Percentiles rank a stretch among this genome's conserved stretches.
Conservation (phyloP, 2,113 vertebrate genomes). For the Syngnathoides biaculeatus region DNA sequence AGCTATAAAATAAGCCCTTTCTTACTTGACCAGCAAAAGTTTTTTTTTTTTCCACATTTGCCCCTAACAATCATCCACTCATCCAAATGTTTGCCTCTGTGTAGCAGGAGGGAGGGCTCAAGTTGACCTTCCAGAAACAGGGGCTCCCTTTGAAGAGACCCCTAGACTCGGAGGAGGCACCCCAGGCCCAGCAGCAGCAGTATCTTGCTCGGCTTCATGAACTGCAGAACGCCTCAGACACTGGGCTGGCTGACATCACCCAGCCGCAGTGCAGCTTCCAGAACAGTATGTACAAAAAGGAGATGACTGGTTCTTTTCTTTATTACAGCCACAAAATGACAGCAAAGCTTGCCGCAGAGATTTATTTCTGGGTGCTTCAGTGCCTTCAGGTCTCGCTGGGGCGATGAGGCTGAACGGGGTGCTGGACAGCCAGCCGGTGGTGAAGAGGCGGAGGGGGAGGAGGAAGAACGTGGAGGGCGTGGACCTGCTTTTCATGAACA, state of each 20-base stretch:
- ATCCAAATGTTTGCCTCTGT: background rate
- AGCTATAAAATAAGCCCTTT: background rate
- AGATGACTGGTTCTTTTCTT: background rate
- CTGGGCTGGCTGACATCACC: constrained; percentile 84
- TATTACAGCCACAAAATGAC: constrained; percentile 39
- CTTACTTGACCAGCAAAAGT: background rate
- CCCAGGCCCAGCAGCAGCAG: constrained; percentile 89
- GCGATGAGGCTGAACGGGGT: constrained; percentile 84
- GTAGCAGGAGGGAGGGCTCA: constrained; percentile 93
- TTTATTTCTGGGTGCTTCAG: constrained; percentile 21
- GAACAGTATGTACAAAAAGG: constrained; percentile 64
- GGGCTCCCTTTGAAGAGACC: constrained; percentile 88
- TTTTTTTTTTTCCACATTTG: background rate
- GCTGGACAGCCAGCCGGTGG: constrained; percentile 81
- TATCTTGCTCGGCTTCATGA: constrained; percentile 90
- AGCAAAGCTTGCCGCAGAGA: constrained; percentile 20
- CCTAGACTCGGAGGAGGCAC: constrained; percentile 83
- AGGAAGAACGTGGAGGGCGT: constrained; percentile 96
- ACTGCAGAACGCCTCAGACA: constrained; percentile 88
- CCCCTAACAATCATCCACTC: background rate
- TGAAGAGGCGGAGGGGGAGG: constrained; percentile 89
- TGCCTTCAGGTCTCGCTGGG: constrained; percentile 69
- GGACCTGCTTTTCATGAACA: constrained; percentile 89
- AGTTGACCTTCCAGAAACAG: constrained; percentile 99
- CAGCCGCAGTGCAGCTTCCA: constrained; percentile 78